Evolutionary conservation across 2,113 vertebrate species (phyloP).

Genomic region (Toxostoma redivivum): DNA sequence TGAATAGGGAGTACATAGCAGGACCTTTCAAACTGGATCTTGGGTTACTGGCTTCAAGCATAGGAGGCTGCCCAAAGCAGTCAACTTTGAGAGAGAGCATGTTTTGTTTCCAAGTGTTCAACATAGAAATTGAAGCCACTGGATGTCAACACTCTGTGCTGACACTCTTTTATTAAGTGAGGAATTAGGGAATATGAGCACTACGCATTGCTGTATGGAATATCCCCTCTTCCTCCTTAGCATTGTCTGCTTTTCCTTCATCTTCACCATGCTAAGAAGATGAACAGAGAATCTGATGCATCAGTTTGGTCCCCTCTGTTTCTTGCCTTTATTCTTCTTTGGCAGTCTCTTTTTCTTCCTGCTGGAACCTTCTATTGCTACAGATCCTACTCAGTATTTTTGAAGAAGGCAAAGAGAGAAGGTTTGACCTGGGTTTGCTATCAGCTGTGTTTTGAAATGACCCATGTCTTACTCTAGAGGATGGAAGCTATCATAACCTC

Average conservation of each 20-base stretch:
- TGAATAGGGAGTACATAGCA: fast-evolving
- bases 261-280: neutral
- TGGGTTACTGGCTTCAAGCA: neutral
- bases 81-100: neutral
- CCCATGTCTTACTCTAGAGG: neutral
- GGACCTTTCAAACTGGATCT: neutral
- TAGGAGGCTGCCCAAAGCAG: neutral
- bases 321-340: neutral
- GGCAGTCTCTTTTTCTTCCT: neutral
- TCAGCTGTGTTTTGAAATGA: neutral
- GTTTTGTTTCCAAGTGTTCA: neutral
- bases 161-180: neutral
- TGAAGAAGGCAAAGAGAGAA: neutral
- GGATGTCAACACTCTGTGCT: neutral
- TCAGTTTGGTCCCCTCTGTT: fast-evolving
- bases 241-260: neutral
- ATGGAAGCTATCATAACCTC: neutral
- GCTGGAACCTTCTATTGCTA: neutral
- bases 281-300: neutral
- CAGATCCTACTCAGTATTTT: neutral
- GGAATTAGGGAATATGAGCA: neutral
- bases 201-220: neutral
- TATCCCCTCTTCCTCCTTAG: neutral
- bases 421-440: neutral
- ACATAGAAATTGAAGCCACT: neutral